Percentiles rank a stretch among this genome's conserved stretches.
Conservation (phyloP, 2,888 invertebrate genomes). For the Thyatira batis region DNA sequence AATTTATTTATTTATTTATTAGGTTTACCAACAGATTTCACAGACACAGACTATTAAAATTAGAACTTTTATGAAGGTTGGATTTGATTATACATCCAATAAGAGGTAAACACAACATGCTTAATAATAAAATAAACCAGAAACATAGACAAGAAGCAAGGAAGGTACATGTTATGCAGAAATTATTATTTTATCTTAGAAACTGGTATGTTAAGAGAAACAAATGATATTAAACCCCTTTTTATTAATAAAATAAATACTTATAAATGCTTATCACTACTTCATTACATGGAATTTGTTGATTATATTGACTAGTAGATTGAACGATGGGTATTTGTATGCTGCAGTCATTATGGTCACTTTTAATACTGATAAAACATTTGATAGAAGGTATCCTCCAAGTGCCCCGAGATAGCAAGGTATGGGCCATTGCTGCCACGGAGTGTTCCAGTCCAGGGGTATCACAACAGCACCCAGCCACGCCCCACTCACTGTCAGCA, state of each 20-base stretch:
- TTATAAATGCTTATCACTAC: slow-evolving; percentile 39
- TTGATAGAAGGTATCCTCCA: slow-evolving; percentile 82
- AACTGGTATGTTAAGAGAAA: too few relatives aligned
- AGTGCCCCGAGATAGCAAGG: slow-evolving; percentile 87
- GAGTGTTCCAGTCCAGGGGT: slow-evolving; percentile 94
- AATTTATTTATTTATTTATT: too few relatives aligned
- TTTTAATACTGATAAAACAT: slow-evolving; percentile 79
- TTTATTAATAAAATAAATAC: slow-evolving; percentile 24
- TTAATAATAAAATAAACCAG: too few relatives aligned
- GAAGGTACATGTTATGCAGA: too few relatives aligned
- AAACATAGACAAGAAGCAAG: too few relatives aligned
- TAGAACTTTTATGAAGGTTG: too few relatives aligned
- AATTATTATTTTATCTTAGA: too few relatives aligned
- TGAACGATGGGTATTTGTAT: slow-evolving; percentile 61
- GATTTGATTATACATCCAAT: too few relatives aligned
- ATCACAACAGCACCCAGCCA: slow-evolving; percentile 94
- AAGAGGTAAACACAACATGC: too few relatives aligned
- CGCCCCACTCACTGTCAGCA: slow-evolving; percentile 86
- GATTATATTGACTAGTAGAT: slow-evolving; percentile 53
- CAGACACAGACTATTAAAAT: too few relatives aligned
- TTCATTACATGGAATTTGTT: slow-evolving; percentile 38
- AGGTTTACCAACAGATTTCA: too few relatives aligned
- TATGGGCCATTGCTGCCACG: slow-evolving; percentile 93
- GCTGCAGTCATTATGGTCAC: slow-evolving; percentile 59
- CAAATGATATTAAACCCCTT: slow-evolving; percentile 11